Evolutionary conservation across 2,888 invertebrate genomes (phyloP), one percentile per base, ranked within the genome.

Genomic region (Rhaphigaster nebulosa): DNA sequence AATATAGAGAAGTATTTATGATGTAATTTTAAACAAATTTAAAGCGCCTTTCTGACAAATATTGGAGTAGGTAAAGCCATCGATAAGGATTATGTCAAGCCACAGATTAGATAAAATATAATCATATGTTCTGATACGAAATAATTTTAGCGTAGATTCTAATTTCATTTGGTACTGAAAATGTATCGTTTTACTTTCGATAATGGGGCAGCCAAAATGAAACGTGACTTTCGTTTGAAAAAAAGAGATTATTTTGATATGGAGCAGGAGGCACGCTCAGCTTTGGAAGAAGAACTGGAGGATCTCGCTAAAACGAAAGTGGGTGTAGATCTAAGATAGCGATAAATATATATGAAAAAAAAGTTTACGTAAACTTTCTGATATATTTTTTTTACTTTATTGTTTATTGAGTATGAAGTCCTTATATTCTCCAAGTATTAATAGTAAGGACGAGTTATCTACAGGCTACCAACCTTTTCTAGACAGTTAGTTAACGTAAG

Each of bases 151-250:
- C 6, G 38, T 76, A 20, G 5, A 38, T 34, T 76, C 1, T 38
- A 76, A 38, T 38, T 76, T 76, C 34, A 38, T 76, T 76, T 8
- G 8, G 5, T 38, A 23, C 38, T 20, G 70, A 76, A 76, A 76
- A 76, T 76, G 70, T 76, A 38, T 76, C 70, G 70, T 76, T 34
- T 76, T 38, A 76, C 34, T 76, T 76, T 76, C 23, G 70, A 76
- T 26, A 76, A 76, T 38, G 70, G 34, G 23, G 20, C 12, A 38
- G 70, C 70, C 70, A 76, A 76, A 76, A 76, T 76, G 70, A 76
- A 76, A 1, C 70, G 70, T 38, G 70, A 76, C 15, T 76, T 76
- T 76, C 70, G 70, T 76, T 29, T 76, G 8, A 76, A 76, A 38
- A 76, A 76, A 23, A 34, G 70, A 38, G 23, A 76, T 38, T 76